A percentile compares a stretch with the other conserved stretches of the same genome.
Evolutionary conservation across 2,888 invertebrate genomes (phyloP).

Genomic region (Glyphotaelius pellucidus): DNA sequence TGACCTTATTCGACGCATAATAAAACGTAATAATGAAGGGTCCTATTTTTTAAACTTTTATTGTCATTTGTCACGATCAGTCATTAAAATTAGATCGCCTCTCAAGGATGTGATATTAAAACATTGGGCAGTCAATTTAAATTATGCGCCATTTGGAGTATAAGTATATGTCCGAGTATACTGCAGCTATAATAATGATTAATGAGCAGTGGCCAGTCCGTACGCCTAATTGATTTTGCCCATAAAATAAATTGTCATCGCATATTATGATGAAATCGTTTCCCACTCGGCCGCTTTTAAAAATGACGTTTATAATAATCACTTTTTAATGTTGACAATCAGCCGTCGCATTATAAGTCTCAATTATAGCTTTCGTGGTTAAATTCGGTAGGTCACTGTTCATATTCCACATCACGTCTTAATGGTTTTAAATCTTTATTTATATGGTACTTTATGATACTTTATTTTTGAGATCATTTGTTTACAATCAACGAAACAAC

Average conservation of each 20-base stretch:
- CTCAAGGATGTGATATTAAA: slow-evolving; percentile 31
- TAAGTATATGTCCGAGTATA: background rate
- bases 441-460: background rate
- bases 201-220: slow-evolving; percentile 2
- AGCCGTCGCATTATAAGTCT: slow-evolving; percentile 8
- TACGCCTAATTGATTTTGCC: slow-evolving; percentile 27
- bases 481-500: too few species aligned
- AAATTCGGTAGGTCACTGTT: slow-evolving; percentile 4
- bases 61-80: background rate
- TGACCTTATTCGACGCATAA: background rate
- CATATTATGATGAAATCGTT: slow-evolving; percentile 30
- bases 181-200: slow-evolving; percentile 22
- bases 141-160: background rate
- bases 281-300: slow-evolving; percentile 28
- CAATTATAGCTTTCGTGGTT: slow-evolving; percentile 24
- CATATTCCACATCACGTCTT: background rate
- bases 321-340: slow-evolving; percentile 25
- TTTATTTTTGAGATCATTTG: too few species aligned
- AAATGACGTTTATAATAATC: slow-evolving; percentile 28
- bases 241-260: slow-evolving; percentile 39
- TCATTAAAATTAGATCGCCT: background rate
- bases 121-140: slow-evolving; percentile 26
- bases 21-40: background rate
- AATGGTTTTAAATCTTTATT: background rate
- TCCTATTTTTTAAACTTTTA: background rate